Conservation (phyloP, 2,888 invertebrate genomes). For the Lomographa bimaculata region DNA sequence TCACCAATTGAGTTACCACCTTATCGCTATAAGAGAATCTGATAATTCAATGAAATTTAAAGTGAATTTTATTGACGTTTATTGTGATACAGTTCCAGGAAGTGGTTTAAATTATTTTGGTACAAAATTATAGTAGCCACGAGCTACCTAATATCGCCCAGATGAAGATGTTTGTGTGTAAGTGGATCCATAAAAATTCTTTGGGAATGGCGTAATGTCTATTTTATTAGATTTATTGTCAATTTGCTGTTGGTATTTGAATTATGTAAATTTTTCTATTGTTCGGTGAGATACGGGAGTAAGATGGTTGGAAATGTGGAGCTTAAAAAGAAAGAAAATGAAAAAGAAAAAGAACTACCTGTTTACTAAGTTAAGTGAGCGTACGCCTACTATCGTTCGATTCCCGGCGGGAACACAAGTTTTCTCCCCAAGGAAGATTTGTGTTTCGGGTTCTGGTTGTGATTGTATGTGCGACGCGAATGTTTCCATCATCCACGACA, state of each 20-base stretch:
- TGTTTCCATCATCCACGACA: too few species aligned
- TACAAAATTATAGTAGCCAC: conserved; percentile 16
- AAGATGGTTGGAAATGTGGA: conserved; percentile 11
- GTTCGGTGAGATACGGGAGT: conserved; percentile 16
- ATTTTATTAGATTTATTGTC: conserved; percentile 34
- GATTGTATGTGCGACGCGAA: too few species aligned
- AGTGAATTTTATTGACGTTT: too few species aligned
- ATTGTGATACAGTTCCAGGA: conserved; percentile 4
- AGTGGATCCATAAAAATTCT: conserved; percentile 27
- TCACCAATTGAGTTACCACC: background rate
- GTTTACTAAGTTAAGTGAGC: too few species aligned
- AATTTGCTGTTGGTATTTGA: conserved; percentile 22
- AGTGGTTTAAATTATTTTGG: background rate
- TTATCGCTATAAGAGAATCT: background rate
- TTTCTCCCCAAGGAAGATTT: too few species aligned
- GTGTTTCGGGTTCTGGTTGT: too few species aligned
- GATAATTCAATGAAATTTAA: too few species aligned
- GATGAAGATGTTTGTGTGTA: conserved; percentile 31
- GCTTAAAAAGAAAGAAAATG: background rate
- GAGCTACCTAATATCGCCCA: conserved; percentile 16
- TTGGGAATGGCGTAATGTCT: conserved; percentile 25
- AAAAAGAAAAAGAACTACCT: conserved; percentile 2
- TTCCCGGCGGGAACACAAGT: too few species aligned
- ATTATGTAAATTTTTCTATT: conserved; percentile 22
- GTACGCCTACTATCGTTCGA: too few species aligned